Base-by-base conservation (phyloP, 2,113 vertebrate species). In the Lophura nycthemera region DNA sequence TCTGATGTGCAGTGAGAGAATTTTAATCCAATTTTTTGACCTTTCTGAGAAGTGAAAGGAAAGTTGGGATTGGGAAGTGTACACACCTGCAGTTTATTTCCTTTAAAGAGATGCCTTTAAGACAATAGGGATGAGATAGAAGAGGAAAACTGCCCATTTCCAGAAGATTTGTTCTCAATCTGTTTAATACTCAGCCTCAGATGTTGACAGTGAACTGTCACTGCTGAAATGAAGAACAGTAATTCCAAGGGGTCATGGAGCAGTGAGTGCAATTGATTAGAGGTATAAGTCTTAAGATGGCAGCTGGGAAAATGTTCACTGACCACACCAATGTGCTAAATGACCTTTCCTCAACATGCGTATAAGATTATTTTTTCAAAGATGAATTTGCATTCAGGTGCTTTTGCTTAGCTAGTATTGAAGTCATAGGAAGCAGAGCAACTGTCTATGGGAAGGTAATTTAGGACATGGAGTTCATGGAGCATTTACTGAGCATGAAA, bases 21-120 rank as follows among this genome's bases (percentile, higher is more conserved):
- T 97, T 97, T 96, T 96, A 97, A 95, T 96, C 97, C 93, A 86
- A 27, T 61, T 74, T 94, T 89, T 92, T 90, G 87, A 97, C 91
- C 92, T 97, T 95, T 95, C 92, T 94, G 81, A 97, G 95, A 95
- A 96, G 66, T 63, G 86, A 94, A 94, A 69, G 88, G 78, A 93
- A 94, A 83, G 74, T 91, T 18, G n/a, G 77, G 59, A 88, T 54
- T 4, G 59, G n/a, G 36, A 90, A 89, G 17, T 27, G 79, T 73
- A 92, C 93, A 92, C 96, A 97, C 97, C 96, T 97, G 96, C 95
- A 96, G 88, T 91, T 90, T 97, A 96, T 95, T 98, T 97, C 89
- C 93, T 92, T 96, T 96, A 92, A 95, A 96, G 81, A 90, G 70
- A 86, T 95, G 80, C 65, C 89, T 96, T 97, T 94, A 93, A 95